Conservation (phyloP, 2,113 vertebrate species). For the Zosterops lateralis region DNA sequence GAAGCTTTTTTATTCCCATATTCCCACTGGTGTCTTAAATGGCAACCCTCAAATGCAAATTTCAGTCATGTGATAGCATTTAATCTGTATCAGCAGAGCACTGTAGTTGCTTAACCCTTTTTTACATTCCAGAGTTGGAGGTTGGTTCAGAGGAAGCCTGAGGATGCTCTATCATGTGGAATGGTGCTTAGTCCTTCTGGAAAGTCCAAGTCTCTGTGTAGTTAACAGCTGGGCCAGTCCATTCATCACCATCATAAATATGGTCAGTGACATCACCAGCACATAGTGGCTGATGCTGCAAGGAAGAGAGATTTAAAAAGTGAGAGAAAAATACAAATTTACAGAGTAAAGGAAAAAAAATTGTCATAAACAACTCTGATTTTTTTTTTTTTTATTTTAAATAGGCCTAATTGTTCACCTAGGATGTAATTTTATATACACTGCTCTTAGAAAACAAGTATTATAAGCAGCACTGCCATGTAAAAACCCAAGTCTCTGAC, state of each 20-base stretch:
- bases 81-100: neutral
- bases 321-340: neutral
- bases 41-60: neutral
- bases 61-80: neutral
- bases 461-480: neutral
- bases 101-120: neutral
- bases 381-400: neutral
- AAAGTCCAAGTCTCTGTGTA: slow-evolving; percentile 76
- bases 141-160: neutral
- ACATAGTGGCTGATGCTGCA: slow-evolving; percentile 96
- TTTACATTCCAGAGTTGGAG: neutral
- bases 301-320: neutral
- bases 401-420: neutral
- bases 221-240: slow-evolving; percentile 87
- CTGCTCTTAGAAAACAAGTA: neutral
- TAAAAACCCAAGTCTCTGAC: neutral
- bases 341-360: neutral
- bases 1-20: neutral
- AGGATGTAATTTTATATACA: neutral
- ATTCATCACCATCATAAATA: slow-evolving; percentile 92
- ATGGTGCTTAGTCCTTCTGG: slow-evolving; percentile 80
- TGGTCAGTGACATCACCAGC: slow-evolving; percentile 95
- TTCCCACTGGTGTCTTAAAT: neutral
- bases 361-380: neutral
- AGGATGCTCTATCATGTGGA: slow-evolving; percentile 64